Base-by-base conservation (phyloP, 2,888 invertebrate genomes). In the Darwinula stevensoni region DNA sequence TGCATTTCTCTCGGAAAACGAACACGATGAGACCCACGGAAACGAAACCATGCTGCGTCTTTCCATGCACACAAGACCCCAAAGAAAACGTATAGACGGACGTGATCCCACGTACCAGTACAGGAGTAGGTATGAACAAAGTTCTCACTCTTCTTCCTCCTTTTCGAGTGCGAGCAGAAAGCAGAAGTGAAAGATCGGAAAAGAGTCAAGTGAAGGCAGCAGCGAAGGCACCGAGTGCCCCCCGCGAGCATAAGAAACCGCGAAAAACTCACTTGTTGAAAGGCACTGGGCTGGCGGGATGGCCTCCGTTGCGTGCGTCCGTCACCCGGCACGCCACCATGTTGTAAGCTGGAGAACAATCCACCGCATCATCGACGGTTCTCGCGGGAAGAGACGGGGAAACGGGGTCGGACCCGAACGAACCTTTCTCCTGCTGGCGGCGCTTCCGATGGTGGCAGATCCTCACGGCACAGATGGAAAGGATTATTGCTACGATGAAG, bases 401-500 rank as follows among this genome's bases (percentile, higher is more conserved):
- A 14, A 13, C 29, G 6, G 22, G 6, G 22, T 6, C n/a, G n/a
- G n/a, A n/a, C n/a, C n/a, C n/a, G n/a, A n/a, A 31, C 41, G 38
- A 44, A 86, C 88, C 86, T 76, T 86, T 84, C 60, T 84, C 82
- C 59, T 84, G 82, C 68, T 82, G 84, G 62, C 82, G 72, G 47
- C 84, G 67, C 59, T 84, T 84, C 50, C 84, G 64, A 58, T 84
- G 82, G 62, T 86, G 88, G 66, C 84, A 84, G 56, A 86, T 84
- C 63, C 88, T 84, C 49, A 88, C 84, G 46, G 84, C 82, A 61
- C 88, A 84, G 49, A 88, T 75, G 45, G 86, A 84, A 47, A 91
- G 67, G 50, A 88, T 80, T 56, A 88, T 82, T 54, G 86, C 84
- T 48, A 88, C 84, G 50, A 88, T 74, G 63, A 88, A 82, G 65